Percentiles rank a stretch among this genome's conserved stretches.
These are phyloP conservation scores for Hirtodrosophila confusa DNA, from an alignment of 2,888 invertebrate species.

Conservation along the genomic window DNA sequence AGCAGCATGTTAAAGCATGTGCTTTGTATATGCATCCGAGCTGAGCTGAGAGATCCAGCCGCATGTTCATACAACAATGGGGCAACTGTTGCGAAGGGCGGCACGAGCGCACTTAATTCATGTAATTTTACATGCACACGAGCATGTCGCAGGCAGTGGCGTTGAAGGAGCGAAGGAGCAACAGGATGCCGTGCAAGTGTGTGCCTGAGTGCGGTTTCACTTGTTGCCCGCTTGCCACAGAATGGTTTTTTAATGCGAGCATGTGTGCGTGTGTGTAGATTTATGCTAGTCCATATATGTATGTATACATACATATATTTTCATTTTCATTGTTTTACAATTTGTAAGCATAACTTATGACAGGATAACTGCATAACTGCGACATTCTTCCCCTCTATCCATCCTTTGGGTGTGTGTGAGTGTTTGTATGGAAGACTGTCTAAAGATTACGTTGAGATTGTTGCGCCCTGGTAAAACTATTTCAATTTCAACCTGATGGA, in stretches of 20 bases:
- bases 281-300: constrained; percentile 44
- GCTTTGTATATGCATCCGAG: constrained; percentile 62
- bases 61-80: constrained; percentile 48
- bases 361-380: constrained; percentile 65
- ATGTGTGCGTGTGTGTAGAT: constrained; percentile 52
- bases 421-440: constrained; percentile 4
- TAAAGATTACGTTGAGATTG: constrained; percentile 35
- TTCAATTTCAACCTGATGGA: constrained; percentile 68
- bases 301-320: constrained; percentile 55
- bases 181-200: constrained; percentile 71
- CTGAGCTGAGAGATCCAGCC: constrained; percentile 20
- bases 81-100: constrained; percentile 46
- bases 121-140: constrained; percentile 76
- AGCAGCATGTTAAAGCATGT: constrained; percentile 72
- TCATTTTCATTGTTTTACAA: constrained; percentile 79
- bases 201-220: constrained; percentile 71
- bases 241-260: constrained; percentile 52
- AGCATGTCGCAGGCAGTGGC: constrained; percentile 55
- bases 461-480: constrained; percentile 46
- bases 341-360: constrained; percentile 78
- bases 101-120: constrained; percentile 75
- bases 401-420: not conserved
- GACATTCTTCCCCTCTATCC: not conserved
- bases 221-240: constrained; percentile 67
- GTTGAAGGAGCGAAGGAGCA: constrained; percentile 42